Evolutionary conservation across 2,888 invertebrate genomes (phyloP), one percentile per base, ranked within the genome.

Genomic region (Drosophila infuscata): DNA sequence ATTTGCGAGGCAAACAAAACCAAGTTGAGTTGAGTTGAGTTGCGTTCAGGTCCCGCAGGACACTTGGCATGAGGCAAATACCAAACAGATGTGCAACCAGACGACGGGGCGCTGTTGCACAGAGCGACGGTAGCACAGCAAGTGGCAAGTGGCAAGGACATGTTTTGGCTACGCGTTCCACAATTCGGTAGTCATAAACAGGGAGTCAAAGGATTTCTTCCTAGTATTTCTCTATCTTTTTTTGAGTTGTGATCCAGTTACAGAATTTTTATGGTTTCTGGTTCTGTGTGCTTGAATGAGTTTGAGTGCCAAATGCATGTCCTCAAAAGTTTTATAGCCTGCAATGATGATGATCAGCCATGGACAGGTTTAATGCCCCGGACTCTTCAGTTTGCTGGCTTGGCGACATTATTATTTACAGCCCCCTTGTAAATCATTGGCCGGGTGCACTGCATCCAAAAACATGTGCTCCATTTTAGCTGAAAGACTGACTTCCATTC

Each of bases 391-490:
- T 56, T 52, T 43, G 48, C 61, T 25, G 25, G 57, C 61, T 68
- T 70, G 77, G 70, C 73, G 88, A 81, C 85, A 72, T 56, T 88
- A 89, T 89, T 86, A 86, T 89, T 86, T 86, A 89, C 83, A 76
- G 54, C 76, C 67, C 15, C n/a, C 64, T 43, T 48, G 76, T 86
- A 86, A 86, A 86, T 89, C 88, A 76, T 54, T 63, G n/a, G 8
- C 12, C 43, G 20, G 41, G 9, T 64, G 56, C n/a, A 51, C 56
- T 25, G 51, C 9, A 57, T 33, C 33, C 51, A 78, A 57, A 29
- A 38, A 46, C 79, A 84, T 89, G 72, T 89, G 81, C 76, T 72
- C 73, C 59, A 66, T 57, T 76, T 72, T 63, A 51, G 49, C 25
- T 69, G 62, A 68, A 73, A 58, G 43, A 43, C 15, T 17, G 17